phyloP scores from a whole-genome alignment of 2,797 vertebrate species.

The Danio choprae region DNA sequence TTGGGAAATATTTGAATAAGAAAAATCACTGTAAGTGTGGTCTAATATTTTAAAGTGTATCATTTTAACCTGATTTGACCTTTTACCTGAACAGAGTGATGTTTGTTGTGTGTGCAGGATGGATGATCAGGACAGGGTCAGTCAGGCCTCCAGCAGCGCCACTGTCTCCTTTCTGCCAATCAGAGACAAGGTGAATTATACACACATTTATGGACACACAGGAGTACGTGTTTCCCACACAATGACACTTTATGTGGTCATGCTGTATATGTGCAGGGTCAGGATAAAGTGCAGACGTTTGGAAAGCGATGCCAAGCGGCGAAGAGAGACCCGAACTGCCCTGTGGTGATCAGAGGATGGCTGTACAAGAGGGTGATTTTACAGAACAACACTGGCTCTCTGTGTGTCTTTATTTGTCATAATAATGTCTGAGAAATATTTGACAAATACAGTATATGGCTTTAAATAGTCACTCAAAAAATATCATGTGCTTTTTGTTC shows the following conservation, averaged over 20 bases:
- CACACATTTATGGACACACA: background rate
- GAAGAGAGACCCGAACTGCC: constrained; percentile 87
- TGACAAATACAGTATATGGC: background rate
- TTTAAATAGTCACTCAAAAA: too few species aligned
- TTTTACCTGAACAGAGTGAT: constrained; percentile 5
- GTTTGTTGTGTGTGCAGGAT: constrained; percentile 73
- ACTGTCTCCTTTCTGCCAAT: constrained; percentile 83
- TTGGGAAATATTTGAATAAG: too few species aligned
- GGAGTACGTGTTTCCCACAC: background rate
- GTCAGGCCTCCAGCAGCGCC: constrained; percentile 84
- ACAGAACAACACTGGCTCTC: background rate
- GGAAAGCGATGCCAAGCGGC: constrained; percentile 87
- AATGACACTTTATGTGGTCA: constrained; percentile 13
- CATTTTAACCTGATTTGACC: too few species aligned
- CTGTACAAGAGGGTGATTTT: constrained; percentile 86
- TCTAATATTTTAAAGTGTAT: too few species aligned
- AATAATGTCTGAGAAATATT: background rate
- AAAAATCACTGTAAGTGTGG: too few species aligned
- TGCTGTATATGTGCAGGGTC: constrained; percentile 29
- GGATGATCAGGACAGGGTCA: constrained; percentile 85
- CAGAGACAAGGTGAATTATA: constrained; percentile 73
- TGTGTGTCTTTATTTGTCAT: background rate
- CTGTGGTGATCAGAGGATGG: constrained; percentile 90
- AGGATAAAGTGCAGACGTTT: constrained; percentile 84
- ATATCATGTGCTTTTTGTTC: too few species aligned